A percentile compares a stretch with the other conserved stretches of the same genome.
phyloP scores from a whole-genome alignment of 1,140 invertebrate genomes.

The Papilio xuthus region DNA sequence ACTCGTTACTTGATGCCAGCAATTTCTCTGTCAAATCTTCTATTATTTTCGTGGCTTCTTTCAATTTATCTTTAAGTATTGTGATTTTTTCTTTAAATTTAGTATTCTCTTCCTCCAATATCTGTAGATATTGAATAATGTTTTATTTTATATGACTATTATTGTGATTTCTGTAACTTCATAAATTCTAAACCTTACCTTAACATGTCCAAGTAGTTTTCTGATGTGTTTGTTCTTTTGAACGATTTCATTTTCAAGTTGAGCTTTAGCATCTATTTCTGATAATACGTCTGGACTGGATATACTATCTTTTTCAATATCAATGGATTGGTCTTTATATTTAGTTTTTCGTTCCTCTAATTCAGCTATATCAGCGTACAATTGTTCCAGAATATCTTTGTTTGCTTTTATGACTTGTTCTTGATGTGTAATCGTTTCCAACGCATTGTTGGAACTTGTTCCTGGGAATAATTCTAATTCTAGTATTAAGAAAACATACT shows the following conservation, averaged over 20 bases:
- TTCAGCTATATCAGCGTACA: slow-evolving; percentile 77
- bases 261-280: slow-evolving; percentile 71
- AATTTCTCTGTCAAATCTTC: slow-evolving; percentile 83
- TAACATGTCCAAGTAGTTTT: slow-evolving; percentile 84
- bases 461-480: slow-evolving; percentile 53
- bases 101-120: slow-evolving; percentile 85
- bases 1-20: slow-evolving; percentile 77
- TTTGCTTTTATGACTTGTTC: slow-evolving; percentile 79
- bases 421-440: slow-evolving; percentile 75
- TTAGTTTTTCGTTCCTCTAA: slow-evolving; percentile 81
- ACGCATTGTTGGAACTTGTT: slow-evolving; percentile 58
- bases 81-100: slow-evolving; percentile 83
- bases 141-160: background rate
- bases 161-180: background rate
- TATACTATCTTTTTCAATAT: slow-evolving; percentile 69
- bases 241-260: slow-evolving; percentile 81
- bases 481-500: background rate
- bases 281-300: slow-evolving; percentile 79
- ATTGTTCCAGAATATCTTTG: slow-evolving; percentile 78
- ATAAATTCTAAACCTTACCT: slow-evolving; percentile 74
- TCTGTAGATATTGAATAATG: slow-evolving; percentile 68
- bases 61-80: slow-evolving; percentile 84
- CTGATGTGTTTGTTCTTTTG: slow-evolving; percentile 87
- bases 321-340: slow-evolving; percentile 63
- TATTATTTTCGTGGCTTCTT: slow-evolving; percentile 84